Percentiles rank a stretch among this genome's conserved stretches.
Evolutionary conservation across 2,113 vertebrate genomes (phyloP).

Genomic region (Bostrychus sinensis): DNA sequence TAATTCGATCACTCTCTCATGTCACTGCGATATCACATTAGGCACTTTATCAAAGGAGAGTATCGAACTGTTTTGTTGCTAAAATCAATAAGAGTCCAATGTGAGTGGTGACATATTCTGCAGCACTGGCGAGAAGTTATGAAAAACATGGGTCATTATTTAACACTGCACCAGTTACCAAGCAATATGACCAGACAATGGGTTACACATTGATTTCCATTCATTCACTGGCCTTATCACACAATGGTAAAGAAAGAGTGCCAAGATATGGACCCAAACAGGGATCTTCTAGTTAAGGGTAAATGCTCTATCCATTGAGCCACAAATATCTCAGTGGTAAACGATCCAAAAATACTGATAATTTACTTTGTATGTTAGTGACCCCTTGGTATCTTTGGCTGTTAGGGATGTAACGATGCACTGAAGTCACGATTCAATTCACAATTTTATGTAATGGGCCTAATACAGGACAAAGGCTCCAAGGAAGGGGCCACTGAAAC

Average conservation of each 20-base stretch:
- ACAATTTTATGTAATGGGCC: too few relatives aligned
- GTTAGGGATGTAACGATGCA: too few relatives aligned
- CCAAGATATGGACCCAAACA: too few relatives aligned
- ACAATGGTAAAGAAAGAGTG: too few relatives aligned
- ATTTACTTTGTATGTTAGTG: not conserved
- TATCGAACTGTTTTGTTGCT: not conserved
- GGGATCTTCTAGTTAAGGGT: not conserved
- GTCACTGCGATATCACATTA: constrained; percentile 4
- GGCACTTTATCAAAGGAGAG: not conserved
- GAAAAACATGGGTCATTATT: not conserved
- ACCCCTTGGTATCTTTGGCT: too few relatives aligned
- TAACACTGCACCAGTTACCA: not conserved
- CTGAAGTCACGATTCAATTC: too few relatives aligned
- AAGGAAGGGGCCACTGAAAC: too few relatives aligned
- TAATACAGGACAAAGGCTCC: too few relatives aligned
- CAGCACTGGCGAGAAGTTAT: not conserved
- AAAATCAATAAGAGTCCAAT: constrained; percentile 5
- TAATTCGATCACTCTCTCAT: constrained; percentile 3
- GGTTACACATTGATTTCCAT: not conserved
- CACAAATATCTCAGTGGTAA: not conserved
- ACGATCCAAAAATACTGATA: not conserved
- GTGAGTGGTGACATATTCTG: not conserved
- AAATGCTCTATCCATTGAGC: not conserved
- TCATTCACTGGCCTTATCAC: too few relatives aligned
- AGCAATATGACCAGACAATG: not conserved